These are phyloP conservation scores for Pachliopta kotzebuea DNA, from an alignment of 2,888 invertebrate species.

Conservation along the genomic window DNA sequence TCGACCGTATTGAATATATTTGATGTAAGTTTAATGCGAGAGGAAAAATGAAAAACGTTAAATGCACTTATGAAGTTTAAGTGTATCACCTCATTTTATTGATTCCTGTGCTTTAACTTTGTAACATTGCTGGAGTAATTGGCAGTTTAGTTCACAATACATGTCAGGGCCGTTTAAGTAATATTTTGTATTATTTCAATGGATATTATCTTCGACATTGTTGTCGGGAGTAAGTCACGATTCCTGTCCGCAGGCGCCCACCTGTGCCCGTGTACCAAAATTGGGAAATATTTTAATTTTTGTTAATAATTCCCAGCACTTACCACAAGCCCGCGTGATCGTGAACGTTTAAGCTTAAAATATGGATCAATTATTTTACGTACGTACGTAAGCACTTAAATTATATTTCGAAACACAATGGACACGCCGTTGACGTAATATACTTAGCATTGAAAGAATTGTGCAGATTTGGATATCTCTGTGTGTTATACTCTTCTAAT, in stretches of 20 bases:
- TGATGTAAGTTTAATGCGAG: too few species aligned
- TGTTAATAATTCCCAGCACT: slow-evolving; percentile 61
- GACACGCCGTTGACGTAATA: too few species aligned
- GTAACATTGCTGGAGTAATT: slow-evolving; percentile 47
- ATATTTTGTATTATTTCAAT: slow-evolving; percentile 56
- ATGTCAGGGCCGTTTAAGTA: slow-evolving; percentile 46
- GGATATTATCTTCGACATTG: slow-evolving; percentile 46
- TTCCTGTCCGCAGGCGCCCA: slow-evolving; percentile 61
- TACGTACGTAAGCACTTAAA: slow-evolving; percentile 15
- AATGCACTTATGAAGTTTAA: neutral
- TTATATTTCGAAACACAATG: slow-evolving; percentile 6
- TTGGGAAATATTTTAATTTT: slow-evolving; percentile 56
- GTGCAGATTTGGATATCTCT: too few species aligned
- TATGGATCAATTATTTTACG: slow-evolving; percentile 25
- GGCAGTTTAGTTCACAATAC: slow-evolving; percentile 56
- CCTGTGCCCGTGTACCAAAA: slow-evolving; percentile 60
- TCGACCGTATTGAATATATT: too few species aligned
- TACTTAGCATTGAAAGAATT: too few species aligned
- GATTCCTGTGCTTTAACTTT: slow-evolving; percentile 19
- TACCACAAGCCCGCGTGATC: slow-evolving; percentile 49
- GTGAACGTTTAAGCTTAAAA: slow-evolving; percentile 38
- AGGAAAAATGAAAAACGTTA: neutral
- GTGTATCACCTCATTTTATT: slow-evolving; percentile 3
- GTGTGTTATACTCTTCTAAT: too few species aligned
- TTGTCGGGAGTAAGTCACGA: slow-evolving; percentile 72